Base-by-base conservation (phyloP, 2,113 vertebrate genomes). In the Hippocampus guttulatus region DNA sequence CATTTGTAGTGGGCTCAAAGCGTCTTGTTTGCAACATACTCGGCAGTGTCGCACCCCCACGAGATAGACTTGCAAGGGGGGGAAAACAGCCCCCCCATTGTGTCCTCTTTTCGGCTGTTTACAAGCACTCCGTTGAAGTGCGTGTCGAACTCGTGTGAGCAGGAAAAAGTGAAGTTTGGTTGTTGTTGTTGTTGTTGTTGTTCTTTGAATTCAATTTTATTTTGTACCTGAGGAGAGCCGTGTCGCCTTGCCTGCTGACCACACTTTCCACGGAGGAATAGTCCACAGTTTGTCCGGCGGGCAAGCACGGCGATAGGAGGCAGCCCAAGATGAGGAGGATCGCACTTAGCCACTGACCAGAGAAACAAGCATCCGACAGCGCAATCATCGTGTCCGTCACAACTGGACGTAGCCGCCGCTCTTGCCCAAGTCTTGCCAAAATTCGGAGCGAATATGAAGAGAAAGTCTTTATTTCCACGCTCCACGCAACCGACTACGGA, bases 161-260 rank as follows among this genome's bases (percentile, higher is more conserved):
- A 61, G 70, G 70, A 77, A 77, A 82, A 87, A 87, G 85, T 89
- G 82, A 81, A 83, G 84, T 85, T 84, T 72, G 86, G 76, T 71
- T 49, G 78, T 69, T 64, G 67, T 60, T 70, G 33, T n/a, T 70
- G 2, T n/a, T 45, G 3, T 27, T 30, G 30, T 30, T 30, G 2
- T 67, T 20, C 3, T 41, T 38, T 38, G 33, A 6, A 38, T 38
- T 38, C 33, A 25, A 9, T 47, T 20, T 6, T 40, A 52, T 23
- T 33, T 78, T 92, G 90, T 97, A 98, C 96, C 96, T 98, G 86
- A 98, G 93, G 72, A 97, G 91, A 64, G 95, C 96, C 85, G 95
- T 97, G 90, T 98, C 96, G 89, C 96, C 96, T 89, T 98, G 96
- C 85, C 95, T 92, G 93, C 95, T 96, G 89, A 98, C 93, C 94